phyloP scores from a whole-genome alignment of 2,113 vertebrate species.

The Lophochroa leadbeateri region DNA sequence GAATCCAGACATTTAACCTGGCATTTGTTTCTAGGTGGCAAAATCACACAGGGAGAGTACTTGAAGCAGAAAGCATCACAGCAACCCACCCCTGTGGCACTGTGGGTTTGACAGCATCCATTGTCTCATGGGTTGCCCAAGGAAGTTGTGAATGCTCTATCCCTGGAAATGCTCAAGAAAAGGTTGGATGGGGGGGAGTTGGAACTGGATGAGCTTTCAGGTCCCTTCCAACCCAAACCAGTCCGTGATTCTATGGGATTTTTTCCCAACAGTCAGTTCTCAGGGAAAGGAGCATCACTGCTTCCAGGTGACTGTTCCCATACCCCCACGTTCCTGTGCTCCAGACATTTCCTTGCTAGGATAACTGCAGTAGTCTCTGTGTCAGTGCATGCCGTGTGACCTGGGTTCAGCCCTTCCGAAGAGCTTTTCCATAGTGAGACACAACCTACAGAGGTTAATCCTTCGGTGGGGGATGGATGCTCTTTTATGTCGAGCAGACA shows the following conservation, averaged over 20 bases:
- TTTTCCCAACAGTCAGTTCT: not conserved
- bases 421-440: not conserved
- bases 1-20: not conserved
- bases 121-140: not conserved
- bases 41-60: not conserved
- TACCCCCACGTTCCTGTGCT: not conserved
- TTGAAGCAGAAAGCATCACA: not conserved
- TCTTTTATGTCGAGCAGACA: not conserved
- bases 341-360: not conserved
- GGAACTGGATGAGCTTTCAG: not conserved
- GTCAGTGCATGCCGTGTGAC: not conserved
- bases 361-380: not conserved
- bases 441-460: not conserved
- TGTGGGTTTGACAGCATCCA: not conserved
- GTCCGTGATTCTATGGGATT: not conserved
- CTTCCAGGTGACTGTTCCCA: not conserved
- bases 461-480: not conserved
- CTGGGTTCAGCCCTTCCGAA: not conserved
- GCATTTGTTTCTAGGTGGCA: not conserved
- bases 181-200: not conserved
- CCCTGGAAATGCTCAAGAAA: not conserved
- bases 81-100: not conserved
- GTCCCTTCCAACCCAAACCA: not conserved
- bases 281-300: not conserved
- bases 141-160: not conserved